Evolutionary conservation across 1,140 invertebrate species (phyloP), one percentile per base, ranked within the genome.

Genomic region (Micrasema longulum): DNA sequence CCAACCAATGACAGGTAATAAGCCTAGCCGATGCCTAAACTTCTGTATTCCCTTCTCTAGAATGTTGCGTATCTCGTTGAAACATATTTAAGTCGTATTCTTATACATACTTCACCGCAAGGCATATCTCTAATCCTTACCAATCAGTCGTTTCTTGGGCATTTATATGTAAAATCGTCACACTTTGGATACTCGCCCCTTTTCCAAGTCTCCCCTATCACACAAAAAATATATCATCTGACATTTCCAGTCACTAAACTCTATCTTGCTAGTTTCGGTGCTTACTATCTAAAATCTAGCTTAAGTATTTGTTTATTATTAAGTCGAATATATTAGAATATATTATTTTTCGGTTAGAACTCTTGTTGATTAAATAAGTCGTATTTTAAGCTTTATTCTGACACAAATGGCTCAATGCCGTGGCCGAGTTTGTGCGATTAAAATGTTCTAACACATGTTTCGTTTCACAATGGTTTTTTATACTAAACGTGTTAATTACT

Each of bases 281-380:
- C 14, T 68, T 57, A 45, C 71, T 71, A 74, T 74, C 72, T 60
- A 20, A 16, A 36, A 74, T 74, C 72, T 71, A 52, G 14, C 65
- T 63, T 67, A 67, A 71, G 68, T 69, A 71, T 68, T 74, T 74
- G 72, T 74, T 71, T 55, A 75, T 65, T 71, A 71, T 71, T 69
- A 69, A n/a, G 50, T 71, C 35, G 73, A 64, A 75, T 75, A 75
- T 69, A 53, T 75, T 71, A 36, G 47, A 71, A 75, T 75, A 57
- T 68, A 75, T 53, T 63, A 53, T 52, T 38, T 14, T 16, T 43
- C 10, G 55, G 55, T 62, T 60, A 63, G 36, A 70, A 26, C 48
- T 57, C 53, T 23, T 55, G 36, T 26, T 66, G 48, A 50, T 60
- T 57, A 43, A 20, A 4, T 38, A 36, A 38, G 52, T 36, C 50